phyloP scores from a whole-genome alignment of 2,797 vertebrate genomes.

The Ibycter americanus region DNA sequence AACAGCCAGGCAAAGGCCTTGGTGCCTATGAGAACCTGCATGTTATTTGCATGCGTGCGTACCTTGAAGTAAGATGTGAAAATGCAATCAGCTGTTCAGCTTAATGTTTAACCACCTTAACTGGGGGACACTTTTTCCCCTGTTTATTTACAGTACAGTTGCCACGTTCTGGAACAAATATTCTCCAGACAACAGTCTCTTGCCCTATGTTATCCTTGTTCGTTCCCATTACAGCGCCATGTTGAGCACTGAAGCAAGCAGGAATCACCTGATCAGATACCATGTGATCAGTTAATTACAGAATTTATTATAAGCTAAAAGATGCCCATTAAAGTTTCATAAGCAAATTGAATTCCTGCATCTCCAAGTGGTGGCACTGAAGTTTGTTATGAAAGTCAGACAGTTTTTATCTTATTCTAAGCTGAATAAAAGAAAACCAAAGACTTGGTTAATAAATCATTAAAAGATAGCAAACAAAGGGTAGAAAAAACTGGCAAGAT shows the following conservation, averaged over 20 bases:
- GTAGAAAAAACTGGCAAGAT: background rate
- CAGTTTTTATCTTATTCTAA: background rate
- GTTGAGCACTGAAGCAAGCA: background rate
- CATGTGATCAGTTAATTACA: background rate
- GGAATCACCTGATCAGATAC: background rate
- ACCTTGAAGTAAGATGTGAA: background rate
- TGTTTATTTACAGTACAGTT: background rate
- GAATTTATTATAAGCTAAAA: background rate
- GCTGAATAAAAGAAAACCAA: background rate
- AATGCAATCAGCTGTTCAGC: background rate
- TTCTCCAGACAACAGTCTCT: background rate
- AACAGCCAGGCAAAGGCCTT: background rate
- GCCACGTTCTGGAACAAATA: background rate
- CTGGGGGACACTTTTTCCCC: rapidly evolving
- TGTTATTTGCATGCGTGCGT: background rate
- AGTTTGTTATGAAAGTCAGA: background rate
- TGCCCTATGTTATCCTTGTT: background rate
- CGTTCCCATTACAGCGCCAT: background rate
- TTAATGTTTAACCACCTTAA: background rate
- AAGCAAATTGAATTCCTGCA: background rate
- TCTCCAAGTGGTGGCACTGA: background rate
- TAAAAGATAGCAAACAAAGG: background rate
- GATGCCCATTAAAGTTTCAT: background rate
- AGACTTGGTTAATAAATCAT: background rate
- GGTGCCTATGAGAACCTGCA: background rate